A percentile compares a stretch with the other conserved stretches of the same genome.
phyloP scores from a whole-genome alignment of 1,140 invertebrate genomes.

The Drosophila paulistorum region DNA sequence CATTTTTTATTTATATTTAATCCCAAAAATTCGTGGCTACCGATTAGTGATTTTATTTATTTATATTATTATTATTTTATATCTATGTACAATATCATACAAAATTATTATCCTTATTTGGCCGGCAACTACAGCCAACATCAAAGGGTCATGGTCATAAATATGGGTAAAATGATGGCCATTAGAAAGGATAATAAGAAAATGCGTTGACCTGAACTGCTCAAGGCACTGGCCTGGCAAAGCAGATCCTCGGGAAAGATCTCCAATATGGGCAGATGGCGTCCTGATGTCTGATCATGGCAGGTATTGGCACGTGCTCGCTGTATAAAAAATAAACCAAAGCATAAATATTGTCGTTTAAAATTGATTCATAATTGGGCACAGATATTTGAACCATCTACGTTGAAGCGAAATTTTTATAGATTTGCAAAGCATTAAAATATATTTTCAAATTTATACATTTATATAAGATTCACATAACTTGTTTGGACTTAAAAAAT shows the following conservation, averaged over 20 bases:
- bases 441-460: too few species aligned
- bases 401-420: neutral
- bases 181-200: slow-evolving; percentile 74
- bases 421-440: neutral
- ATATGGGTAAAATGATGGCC: slow-evolving; percentile 63
- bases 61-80: slow-evolving; percentile 50
- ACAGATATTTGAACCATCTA: neutral
- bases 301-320: slow-evolving; percentile 86
- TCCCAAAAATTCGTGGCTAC: slow-evolving; percentile 62
- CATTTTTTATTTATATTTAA: slow-evolving; percentile 66
- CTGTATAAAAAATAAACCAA: slow-evolving; percentile 32
- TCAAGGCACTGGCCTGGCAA: slow-evolving; percentile 90
- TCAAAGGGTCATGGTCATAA: slow-evolving; percentile 74
- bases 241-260: slow-evolving; percentile 89
- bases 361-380: neutral
- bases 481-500: too few species aligned
- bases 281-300: slow-evolving; percentile 85
- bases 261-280: slow-evolving; percentile 87
- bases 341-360: neutral
- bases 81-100: slow-evolving; percentile 70
- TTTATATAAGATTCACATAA: too few species aligned
- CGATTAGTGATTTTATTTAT: slow-evolving; percentile 51
- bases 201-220: slow-evolving; percentile 84
- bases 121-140: slow-evolving; percentile 61
- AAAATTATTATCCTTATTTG: slow-evolving; percentile 34